Conservation (phyloP, 2,797 vertebrate genomes). For the Erethizon dorsatum region DNA sequence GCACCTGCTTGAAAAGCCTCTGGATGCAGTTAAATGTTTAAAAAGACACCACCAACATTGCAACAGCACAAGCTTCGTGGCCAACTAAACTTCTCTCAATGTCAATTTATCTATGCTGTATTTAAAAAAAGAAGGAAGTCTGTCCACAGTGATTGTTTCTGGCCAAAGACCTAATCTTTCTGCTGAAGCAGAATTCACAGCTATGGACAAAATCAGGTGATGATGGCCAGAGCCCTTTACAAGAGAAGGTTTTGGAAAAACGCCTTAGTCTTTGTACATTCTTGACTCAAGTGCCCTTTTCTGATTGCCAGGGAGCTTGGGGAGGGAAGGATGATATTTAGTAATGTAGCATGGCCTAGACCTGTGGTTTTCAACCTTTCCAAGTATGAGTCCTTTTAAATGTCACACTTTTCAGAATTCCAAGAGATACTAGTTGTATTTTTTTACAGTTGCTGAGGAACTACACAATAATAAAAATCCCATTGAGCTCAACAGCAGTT, state of each 20-base stretch:
- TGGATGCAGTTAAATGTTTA: slow-evolving; percentile 28
- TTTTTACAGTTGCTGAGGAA: slow-evolving; percentile 46
- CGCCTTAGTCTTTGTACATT: background rate
- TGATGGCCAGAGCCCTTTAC: slow-evolving; percentile 52
- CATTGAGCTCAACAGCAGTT: background rate
- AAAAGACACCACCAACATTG: background rate
- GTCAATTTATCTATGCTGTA: background rate
- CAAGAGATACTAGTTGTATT: background rate
- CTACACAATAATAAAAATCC: background rate
- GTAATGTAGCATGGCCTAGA: background rate
- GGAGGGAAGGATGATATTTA: slow-evolving; percentile 38
- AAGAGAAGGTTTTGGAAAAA: background rate
- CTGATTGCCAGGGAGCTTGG: background rate
- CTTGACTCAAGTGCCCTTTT: slow-evolving; percentile 56
- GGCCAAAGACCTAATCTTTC: slow-evolving; percentile 11
- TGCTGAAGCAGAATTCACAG: slow-evolving; percentile 17
- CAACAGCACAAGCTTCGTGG: background rate
- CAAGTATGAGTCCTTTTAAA: slow-evolving; percentile 59
- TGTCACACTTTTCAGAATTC: slow-evolving; percentile 64
- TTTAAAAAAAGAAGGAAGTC: background rate
- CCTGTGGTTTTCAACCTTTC: slow-evolving; percentile 59
- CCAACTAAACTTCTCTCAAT: background rate
- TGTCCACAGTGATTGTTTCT: background rate
- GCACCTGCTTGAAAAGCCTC: background rate
- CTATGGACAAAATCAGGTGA: slow-evolving; percentile 9